Evolutionary conservation across 2,797 vertebrate species (phyloP), one percentile per base, ranked within the genome.

Genomic region (Pipistrellus kuhlii): DNA sequence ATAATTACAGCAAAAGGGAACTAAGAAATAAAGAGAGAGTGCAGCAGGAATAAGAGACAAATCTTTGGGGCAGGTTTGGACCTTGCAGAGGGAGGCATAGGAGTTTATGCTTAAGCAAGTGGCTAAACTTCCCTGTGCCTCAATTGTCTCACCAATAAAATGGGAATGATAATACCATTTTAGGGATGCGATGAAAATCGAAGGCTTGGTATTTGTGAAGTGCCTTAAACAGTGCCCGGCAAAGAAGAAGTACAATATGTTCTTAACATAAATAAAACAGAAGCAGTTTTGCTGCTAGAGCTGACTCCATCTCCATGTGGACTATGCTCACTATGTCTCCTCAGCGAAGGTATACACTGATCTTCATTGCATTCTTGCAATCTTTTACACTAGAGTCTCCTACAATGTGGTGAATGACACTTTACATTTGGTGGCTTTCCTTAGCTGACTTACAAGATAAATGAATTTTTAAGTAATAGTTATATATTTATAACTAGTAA

Each of bases 231-330:
- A 89, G n/a, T 57, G 9, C 38, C 57, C 82, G 25, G 2, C 9
- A 41, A 4, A 89, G 10, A 64, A 13, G 30, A 38, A n/a, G 23
- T 55, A 2, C 1, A 73, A 12, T 27, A 66, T 75, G 57, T 12
- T 38, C 25, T 90, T 81, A 64, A 94, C 51, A 85, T 81, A 41
- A 48, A 66, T 21, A 85, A 21, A 85, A 88, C 5, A 80, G 66
- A 72, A 69, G 23, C 15, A 41, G 20, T 66, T 72, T 77, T 59
- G 21, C 44, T 51, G 6, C 35, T 23, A 83, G 8, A 87, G 32
- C 51, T 71, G 89, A 84, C 10, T 35, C 6, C 27, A 3, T 62
- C 23, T 91, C 15, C 3, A 2, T 76, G 27, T 66, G 51, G 18
- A 76, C 35, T 55, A 5, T 35, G 14, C 10, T 88, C 14, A 17